Percentiles rank a stretch among this genome's conserved stretches.
phyloP scores from a whole-genome alignment of 2,113 vertebrate species.

The Dasyprocta punctata region DNA sequence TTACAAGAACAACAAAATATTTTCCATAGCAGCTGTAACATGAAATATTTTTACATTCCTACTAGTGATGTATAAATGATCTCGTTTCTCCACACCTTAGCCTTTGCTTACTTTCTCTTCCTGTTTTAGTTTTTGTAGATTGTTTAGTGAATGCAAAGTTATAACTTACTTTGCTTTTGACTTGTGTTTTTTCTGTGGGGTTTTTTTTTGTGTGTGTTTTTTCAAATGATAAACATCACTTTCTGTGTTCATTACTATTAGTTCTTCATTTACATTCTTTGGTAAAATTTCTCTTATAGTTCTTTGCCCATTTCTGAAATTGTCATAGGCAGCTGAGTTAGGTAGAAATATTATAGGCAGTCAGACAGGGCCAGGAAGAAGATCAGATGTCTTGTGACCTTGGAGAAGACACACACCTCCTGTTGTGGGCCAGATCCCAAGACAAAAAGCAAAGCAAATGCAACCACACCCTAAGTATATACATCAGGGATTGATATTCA shows the following conservation, averaged over 20 bases:
- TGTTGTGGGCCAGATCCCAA: too few species aligned
- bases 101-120: not conserved
- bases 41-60: not conserved
- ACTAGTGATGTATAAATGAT: not conserved
- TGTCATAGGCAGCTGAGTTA: too few species aligned
- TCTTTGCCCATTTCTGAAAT: not conserved
- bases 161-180: not conserved
- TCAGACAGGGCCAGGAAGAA: too few species aligned
- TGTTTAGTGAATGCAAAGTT: not conserved
- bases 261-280: not conserved
- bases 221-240: not conserved
- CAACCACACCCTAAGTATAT: too few species aligned
- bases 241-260: not conserved
- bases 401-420: too few species aligned
- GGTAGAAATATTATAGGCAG: too few species aligned
- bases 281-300: not conserved
- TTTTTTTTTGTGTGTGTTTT: too few species aligned
- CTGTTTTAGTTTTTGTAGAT: not conserved
- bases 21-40: not conserved
- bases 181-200: not conserved
- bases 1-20: not conserved
- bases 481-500: too few species aligned
- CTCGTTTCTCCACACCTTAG: not conserved
- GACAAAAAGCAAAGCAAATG: too few species aligned
- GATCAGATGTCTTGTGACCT: too few species aligned